A percentile compares a stretch with the other conserved stretches of the same genome.
These are phyloP conservation scores for Drosophila emarginata DNA, from an alignment of 2,888 invertebrate genomes.

Conservation along the genomic window DNA sequence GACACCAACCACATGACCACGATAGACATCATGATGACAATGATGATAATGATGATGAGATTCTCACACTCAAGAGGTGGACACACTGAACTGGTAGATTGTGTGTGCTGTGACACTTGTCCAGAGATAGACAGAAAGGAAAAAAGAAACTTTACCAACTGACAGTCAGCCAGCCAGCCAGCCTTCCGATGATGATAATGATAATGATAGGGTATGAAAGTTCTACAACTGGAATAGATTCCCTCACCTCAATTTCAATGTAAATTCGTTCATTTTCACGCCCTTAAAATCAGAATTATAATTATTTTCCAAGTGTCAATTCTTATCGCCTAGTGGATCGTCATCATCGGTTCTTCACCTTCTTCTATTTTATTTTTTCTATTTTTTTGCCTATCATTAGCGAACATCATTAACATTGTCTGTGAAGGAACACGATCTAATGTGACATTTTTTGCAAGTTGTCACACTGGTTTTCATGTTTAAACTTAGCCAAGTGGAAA, in stretches of 20 bases:
- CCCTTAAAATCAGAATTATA: conserved; percentile 42
- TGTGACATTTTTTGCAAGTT: conserved; percentile 52
- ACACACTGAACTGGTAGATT: conserved; percentile 50
- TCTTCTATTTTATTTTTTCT: neutral
- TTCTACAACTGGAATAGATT: conserved; percentile 4
- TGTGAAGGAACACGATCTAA: conserved; percentile 53
- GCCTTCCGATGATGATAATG: conserved; percentile 28
- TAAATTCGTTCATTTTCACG: conserved; percentile 61
- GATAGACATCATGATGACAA: neutral
- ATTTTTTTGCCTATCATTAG: conserved; percentile 32
- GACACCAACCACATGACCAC: conserved; percentile 6
- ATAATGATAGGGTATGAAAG: conserved; percentile 19
- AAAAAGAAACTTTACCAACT: conserved; percentile 70
- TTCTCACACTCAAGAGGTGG: conserved; percentile 41
- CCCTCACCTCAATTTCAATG: conserved; percentile 50
- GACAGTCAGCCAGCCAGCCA: conserved; percentile 21
- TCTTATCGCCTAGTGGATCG: conserved; percentile 6
- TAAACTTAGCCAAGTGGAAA: conserved; percentile 58
- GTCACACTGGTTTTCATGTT: conserved; percentile 20
- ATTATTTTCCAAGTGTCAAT: neutral
- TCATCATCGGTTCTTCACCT: neutral
- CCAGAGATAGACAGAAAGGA: conserved; percentile 21
- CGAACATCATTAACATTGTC: conserved; percentile 56
- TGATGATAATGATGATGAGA: conserved; percentile 6
- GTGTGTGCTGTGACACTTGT: conserved; percentile 73